Base-by-base conservation (phyloP, 2,113 vertebrate genomes). In the Cyanoderma ruficeps region DNA sequence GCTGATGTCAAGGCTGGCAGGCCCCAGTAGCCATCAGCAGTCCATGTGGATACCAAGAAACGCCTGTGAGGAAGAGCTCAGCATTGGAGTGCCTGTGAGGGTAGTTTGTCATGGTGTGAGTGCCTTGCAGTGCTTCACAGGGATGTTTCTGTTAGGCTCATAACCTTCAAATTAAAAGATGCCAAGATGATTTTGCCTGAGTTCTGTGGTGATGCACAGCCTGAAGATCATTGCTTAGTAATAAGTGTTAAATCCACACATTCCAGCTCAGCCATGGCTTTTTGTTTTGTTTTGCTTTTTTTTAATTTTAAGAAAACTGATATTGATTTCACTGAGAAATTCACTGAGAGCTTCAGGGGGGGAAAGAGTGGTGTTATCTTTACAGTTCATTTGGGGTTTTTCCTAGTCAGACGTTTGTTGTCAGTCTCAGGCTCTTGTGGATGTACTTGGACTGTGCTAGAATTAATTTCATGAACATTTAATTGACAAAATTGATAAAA, bases 1-100 rank as follows among this genome's bases (percentile, higher is more conserved):
- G 18, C 69, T 50, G 75, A 8, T 76, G 44, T 46, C 28, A 46
- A 67, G 53, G 67, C 53, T 61, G 90, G 65, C 67, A 44, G 67
- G 24, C 44, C 11, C 31, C 2, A 0, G 50, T 2, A 2, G 44
- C 21, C n/a, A 7, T 33, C 3, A n/a, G 42, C n/a, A 67, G 4
- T 63, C 41, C 7, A 1, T 39, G 53, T 57, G 56, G 1, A 2
- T 41, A 28, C 35, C 24, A 8, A 75, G 57, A 31, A 46, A 15
- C 18, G 41, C 42, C 56, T 84, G 55, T 46, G 71, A 50, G 56
- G 70, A 82, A 11, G 25, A 67, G n/a, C 60, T 82, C 24, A 6
- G 50, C 1, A 0, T 60, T 3, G 11, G 14, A 79, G 35, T 50
- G 39, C 52, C 79, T 0, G 0, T n/a, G 39, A 79, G 47, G 42